Conservation (phyloP, 2,797 vertebrate species). For the Nannoperca obscura region DNA sequence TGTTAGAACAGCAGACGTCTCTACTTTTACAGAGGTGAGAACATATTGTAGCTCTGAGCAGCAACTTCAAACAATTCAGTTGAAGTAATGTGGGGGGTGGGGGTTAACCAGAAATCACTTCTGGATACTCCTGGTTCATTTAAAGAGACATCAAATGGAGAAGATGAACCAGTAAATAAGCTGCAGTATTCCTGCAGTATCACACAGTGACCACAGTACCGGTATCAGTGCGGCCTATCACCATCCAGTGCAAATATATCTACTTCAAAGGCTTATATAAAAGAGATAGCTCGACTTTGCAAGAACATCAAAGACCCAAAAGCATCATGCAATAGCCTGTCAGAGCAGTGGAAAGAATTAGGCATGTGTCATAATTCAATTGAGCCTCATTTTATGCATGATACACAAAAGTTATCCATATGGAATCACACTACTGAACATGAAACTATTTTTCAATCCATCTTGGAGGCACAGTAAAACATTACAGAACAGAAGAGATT, state of each 20-base stretch:
- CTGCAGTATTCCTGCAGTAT: constrained; percentile 58
- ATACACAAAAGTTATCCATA: constrained; percentile 32
- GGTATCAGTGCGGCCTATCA: constrained; percentile 56
- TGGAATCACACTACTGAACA: constrained; percentile 28
- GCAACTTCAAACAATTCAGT: constrained; percentile 27
- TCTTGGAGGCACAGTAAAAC: constrained; percentile 12
- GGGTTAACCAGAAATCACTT: constrained; percentile 16
- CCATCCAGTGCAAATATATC: constrained; percentile 52
- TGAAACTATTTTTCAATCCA: constrained; percentile 30
- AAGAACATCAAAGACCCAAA: constrained; percentile 77
- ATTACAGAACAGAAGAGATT: background rate
- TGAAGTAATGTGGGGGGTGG: constrained; percentile 34
- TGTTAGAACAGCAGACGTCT: constrained; percentile 7
- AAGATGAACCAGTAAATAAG: constrained; percentile 58
- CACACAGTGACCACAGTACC: constrained; percentile 69
- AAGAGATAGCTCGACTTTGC: constrained; percentile 73
- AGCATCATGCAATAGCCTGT: constrained; percentile 75
- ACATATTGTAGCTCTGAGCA: constrained; percentile 20
- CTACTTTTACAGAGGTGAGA: constrained; percentile 23
- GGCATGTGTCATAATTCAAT: constrained; percentile 60
- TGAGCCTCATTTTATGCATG: constrained; percentile 25
- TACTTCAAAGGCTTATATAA: constrained; percentile 78
- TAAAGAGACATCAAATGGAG: constrained; percentile 75
- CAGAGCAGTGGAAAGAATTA: constrained; percentile 55
- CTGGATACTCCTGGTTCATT: constrained; percentile 54